These are phyloP conservation scores for Erebia ligea DNA, from an alignment of 2,888 invertebrate species.

Conservation along the genomic window DNA sequence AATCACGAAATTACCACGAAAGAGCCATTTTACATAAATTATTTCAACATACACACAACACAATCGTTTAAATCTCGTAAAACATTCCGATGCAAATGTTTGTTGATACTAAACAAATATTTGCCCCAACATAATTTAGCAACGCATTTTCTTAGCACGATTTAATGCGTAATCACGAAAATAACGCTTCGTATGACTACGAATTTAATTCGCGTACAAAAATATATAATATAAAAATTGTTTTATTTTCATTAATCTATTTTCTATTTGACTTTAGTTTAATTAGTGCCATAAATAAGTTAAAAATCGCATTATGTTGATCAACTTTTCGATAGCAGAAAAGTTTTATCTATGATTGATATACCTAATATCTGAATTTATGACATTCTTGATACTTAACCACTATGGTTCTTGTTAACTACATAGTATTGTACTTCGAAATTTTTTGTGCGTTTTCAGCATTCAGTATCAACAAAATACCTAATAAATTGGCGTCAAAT, in stretches of 20 bases:
- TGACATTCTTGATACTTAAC: too few relatives aligned
- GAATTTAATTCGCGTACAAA: slow-evolving; percentile 25
- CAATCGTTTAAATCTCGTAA: slow-evolving; percentile 28
- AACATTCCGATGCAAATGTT: slow-evolving; percentile 28
- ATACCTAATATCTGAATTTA: too few relatives aligned
- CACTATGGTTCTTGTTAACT: too few relatives aligned
- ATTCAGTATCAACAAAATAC: too few relatives aligned
- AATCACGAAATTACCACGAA: slow-evolving; percentile 7
- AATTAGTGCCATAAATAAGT: too few relatives aligned
- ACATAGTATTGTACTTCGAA: too few relatives aligned
- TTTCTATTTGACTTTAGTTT: neutral
- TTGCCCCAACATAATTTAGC: slow-evolving; percentile 28
- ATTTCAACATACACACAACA: slow-evolving; percentile 15
- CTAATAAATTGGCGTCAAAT: too few relatives aligned
- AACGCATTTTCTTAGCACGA: slow-evolving; percentile 19
- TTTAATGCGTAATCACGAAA: slow-evolving; percentile 22
- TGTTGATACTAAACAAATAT: slow-evolving; percentile 29
- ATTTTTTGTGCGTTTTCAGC: too few relatives aligned
- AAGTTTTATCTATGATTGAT: too few relatives aligned
- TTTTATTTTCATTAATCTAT: neutral
- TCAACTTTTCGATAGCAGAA: too few relatives aligned
- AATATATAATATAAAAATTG: slow-evolving; percentile 23
- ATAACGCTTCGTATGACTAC: neutral
- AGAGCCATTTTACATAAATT: slow-evolving; percentile 20
- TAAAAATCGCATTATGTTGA: too few relatives aligned